Percentiles rank a stretch among this genome's conserved stretches.
Evolutionary conservation across 1,140 invertebrate species (phyloP).

Genomic region (Asobara japonica): DNA sequence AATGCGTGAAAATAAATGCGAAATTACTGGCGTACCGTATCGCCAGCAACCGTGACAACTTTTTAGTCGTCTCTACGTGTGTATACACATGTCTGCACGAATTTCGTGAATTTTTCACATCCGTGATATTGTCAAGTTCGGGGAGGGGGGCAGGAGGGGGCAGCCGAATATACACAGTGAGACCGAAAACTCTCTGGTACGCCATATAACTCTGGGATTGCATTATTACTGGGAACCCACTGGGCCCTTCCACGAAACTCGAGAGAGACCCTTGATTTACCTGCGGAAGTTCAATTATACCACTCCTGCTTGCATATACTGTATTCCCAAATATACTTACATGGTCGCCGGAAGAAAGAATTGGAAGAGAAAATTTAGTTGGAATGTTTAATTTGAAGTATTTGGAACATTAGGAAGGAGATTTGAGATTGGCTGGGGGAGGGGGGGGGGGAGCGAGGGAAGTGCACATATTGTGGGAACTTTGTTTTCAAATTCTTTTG

Average conservation of each 20-base stretch:
- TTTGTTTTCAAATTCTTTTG: not conserved
- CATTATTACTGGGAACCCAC: slow-evolving; percentile 21
- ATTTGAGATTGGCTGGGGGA: not conserved
- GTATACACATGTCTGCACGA: slow-evolving; percentile 6
- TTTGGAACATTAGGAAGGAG: not conserved
- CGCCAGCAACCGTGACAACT: slow-evolving; percentile 30
- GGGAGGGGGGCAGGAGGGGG: not conserved
- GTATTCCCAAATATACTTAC: not conserved
- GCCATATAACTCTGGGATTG: slow-evolving; percentile 12
- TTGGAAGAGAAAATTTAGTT: not conserved
- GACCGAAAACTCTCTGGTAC: slow-evolving; percentile 5
- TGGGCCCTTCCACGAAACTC: slow-evolving; percentile 12
- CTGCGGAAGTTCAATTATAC: slow-evolving; percentile 27
- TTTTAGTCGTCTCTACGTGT: slow-evolving; percentile 20
- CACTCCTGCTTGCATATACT: not conserved
- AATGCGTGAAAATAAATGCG: slow-evolving; percentile 31
- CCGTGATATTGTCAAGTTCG: slow-evolving; percentile 24
- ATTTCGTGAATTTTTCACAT: slow-evolving; percentile 33
- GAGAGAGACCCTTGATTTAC: slow-evolving; percentile 23
- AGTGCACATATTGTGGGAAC: not conserved
- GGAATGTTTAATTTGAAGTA: not conserved
- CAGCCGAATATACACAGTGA: not conserved
- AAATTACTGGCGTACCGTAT: slow-evolving; percentile 29
- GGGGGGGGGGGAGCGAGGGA: not conserved
- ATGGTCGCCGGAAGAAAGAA: not conserved